Evolutionary conservation across 92 coral and sea anemone genomes (phyloP).

Genomic region (Parazoanthus darwini): DNA sequence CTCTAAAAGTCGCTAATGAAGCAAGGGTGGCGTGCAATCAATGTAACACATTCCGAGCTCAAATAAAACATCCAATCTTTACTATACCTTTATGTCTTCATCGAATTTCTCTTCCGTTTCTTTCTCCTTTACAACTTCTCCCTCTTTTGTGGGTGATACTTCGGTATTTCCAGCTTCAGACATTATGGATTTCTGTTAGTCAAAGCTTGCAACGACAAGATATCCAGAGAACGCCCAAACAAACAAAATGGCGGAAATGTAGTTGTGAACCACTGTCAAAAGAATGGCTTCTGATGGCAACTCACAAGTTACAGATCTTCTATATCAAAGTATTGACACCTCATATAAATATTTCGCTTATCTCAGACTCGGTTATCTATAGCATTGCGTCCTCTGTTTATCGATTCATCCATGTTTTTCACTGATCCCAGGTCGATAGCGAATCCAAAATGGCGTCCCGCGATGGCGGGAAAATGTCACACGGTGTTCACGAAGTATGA

Average conservation of each 20-base stretch:
- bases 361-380: constrained; percentile 39
- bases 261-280: constrained; percentile 14
- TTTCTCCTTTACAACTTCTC: constrained; percentile 37
- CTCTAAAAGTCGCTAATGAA: not conserved
- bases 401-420: constrained; percentile 36
- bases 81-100: constrained; percentile 82
- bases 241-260: constrained; percentile 44
- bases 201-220: not conserved
- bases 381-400: constrained; percentile 40
- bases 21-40: not conserved
- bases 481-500: constrained; percentile 3
- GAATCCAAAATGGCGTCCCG: constrained; percentile 66
- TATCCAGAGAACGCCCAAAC: constrained; percentile 32
- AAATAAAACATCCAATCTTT: not conserved
- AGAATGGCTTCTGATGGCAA: constrained; percentile 18
- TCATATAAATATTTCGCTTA: constrained; percentile 47
- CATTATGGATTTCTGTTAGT: not conserved
- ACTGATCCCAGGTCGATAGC: constrained; percentile 39
- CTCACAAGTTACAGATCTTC: constrained; percentile 41
- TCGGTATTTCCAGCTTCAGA: constrained; percentile 34
- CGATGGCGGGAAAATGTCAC: constrained; percentile 57
- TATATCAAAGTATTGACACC: constrained; percentile 43
- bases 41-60: not conserved
- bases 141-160: constrained; percentile 37
- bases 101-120: constrained; percentile 64